A percentile compares a stretch with the other conserved stretches of the same genome.
These are phyloP conservation scores for Alectura lathami DNA, from an alignment of 2,113 vertebrate genomes.

Conservation along the genomic window DNA sequence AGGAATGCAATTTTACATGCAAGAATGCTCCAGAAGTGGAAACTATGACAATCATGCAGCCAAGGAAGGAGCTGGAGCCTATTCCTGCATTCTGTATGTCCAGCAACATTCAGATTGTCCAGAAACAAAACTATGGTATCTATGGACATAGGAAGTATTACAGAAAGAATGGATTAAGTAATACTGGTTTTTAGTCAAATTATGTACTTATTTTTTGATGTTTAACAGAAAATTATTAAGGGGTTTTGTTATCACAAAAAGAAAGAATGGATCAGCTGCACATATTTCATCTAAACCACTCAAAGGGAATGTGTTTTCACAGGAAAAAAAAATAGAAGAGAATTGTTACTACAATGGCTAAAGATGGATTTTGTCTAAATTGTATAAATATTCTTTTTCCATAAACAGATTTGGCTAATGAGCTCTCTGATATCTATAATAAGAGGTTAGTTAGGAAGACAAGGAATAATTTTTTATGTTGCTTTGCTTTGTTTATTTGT, in stretches of 20 bases:
- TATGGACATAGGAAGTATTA: neutral
- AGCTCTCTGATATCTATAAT: neutral
- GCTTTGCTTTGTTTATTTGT: neutral
- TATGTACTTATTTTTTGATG: neutral
- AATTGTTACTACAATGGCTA: neutral
- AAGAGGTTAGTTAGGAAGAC: neutral
- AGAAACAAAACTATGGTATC: neutral
- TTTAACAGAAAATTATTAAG: neutral
- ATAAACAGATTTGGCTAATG: neutral
- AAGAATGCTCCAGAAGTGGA: neutral
- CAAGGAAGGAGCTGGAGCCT: neutral
- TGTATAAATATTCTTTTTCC: fast-evolving
- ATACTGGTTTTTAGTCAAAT: neutral
- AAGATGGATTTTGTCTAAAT: neutral
- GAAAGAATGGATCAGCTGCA: neutral
- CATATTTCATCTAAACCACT: neutral
- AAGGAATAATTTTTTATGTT: neutral
- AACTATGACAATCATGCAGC: neutral
- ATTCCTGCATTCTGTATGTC: neutral
- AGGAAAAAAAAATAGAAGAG: neutral
- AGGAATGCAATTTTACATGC: neutral
- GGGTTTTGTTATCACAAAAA: neutral
- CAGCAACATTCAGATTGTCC: neutral
- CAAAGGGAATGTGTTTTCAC: neutral
- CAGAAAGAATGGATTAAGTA: neutral